A percentile compares a stretch with the other conserved stretches of the same genome.
These are phyloP conservation scores for Apocrypta bakeri DNA, from an alignment of 1,140 invertebrate species.

Conservation along the genomic window DNA sequence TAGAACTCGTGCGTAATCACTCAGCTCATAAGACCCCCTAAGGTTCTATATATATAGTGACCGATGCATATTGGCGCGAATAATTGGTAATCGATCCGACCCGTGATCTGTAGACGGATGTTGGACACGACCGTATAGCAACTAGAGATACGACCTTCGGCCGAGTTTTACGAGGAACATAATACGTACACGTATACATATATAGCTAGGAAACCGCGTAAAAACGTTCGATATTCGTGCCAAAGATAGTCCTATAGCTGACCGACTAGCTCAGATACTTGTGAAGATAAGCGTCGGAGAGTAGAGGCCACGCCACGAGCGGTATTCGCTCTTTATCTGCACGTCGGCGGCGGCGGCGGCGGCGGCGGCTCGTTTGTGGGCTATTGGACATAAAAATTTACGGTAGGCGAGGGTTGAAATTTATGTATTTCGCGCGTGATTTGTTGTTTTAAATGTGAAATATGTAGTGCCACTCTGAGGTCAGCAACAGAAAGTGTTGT, in stretches of 20 bases:
- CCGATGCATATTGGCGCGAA: slow-evolving; percentile 35
- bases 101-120: slow-evolving; percentile 30
- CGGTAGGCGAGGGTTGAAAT: background rate
- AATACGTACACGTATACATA: slow-evolving; percentile 1
- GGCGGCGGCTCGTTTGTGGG: background rate
- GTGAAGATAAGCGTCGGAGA: slow-evolving; percentile 20
- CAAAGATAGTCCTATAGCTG: slow-evolving; percentile 37
- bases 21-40: background rate
- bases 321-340: background rate
- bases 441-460: background rate
- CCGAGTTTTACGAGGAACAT: slow-evolving; percentile 23
- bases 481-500: background rate
- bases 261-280: slow-evolving; percentile 42
- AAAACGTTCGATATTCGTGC: slow-evolving; percentile 28
- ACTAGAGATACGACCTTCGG: slow-evolving; percentile 26
- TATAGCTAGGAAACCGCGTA: background rate
- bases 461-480: no score
- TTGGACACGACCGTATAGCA: slow-evolving; percentile 5
- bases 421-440: background rate
- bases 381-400: background rate
- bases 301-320: background rate
- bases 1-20: background rate
- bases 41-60: background rate
- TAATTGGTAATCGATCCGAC: slow-evolving; percentile 45
- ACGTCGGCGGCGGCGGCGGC: no score